Percentiles rank a stretch among this genome's conserved stretches.
Conservation (phyloP, 1,140 invertebrate genomes). For the Megathymus violae region DNA sequence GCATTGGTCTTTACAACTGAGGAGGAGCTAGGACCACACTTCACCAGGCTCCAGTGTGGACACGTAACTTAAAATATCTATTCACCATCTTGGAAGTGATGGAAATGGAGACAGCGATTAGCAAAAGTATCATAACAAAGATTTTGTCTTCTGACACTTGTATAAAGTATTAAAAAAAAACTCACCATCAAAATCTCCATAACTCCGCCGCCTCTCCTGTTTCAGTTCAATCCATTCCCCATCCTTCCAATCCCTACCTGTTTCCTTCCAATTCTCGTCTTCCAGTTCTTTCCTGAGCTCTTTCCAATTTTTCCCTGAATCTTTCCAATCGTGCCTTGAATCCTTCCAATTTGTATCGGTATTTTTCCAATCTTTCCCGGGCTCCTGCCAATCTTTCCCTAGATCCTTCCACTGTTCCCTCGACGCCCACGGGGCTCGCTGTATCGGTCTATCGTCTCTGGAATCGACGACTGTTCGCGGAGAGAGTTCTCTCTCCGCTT, state of each 20-base stretch:
- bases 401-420: constrained; percentile 18
- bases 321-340: constrained; percentile 2
- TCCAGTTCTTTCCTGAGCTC: constrained; percentile 13
- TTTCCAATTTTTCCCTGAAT: constrained; percentile 11
- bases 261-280: no score
- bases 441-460: constrained; percentile 27
- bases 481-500: constrained; percentile 76
- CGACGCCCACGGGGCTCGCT: constrained; percentile 2
- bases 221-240: constrained; percentile 32
- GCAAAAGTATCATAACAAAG: constrained; percentile 8
- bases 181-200: constrained; percentile 58
- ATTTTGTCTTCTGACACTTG: no score
- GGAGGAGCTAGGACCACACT: no score
- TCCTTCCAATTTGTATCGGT: constrained; percentile 1
- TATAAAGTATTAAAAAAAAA: no score
- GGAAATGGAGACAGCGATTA: no score
- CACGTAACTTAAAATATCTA: no score
- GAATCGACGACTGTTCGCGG: constrained; percentile 51
- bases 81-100: no score
- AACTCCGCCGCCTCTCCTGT: constrained; percentile 41
- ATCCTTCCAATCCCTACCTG: constrained; percentile 8
- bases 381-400: constrained; percentile 20
- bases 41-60: no score
- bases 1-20: no score
- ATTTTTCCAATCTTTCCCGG: constrained; percentile 18